Evolutionary conservation across 2,113 vertebrate genomes (phyloP), one percentile per base, ranked within the genome.

Genomic region (Galeopterus variegatus): DNA sequence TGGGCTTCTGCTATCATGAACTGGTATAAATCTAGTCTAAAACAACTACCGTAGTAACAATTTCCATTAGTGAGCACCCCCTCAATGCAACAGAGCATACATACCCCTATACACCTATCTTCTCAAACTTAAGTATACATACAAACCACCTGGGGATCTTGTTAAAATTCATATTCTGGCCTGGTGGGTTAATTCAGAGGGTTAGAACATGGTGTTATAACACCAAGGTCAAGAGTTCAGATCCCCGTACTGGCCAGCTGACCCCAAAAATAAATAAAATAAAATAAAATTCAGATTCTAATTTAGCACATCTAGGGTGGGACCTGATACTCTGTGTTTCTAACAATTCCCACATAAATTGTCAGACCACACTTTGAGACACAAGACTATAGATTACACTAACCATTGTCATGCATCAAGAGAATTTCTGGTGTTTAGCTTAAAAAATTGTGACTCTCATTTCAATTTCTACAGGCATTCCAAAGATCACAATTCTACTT

Each of bases 401-500:
- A 70, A 80, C 15, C 45, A 86, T 1, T 87, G 75, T 36, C 54
- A 36, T 1, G 9, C 19, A 87, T 18, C 0, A 9, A 93, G 17
- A 97, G n/a, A 50, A 86, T 65, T 72, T 88, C 86, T 28, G 56
- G 15, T 24, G 72, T 84, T 88, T 62, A 88, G 70, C 45, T 87
- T 80, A 80, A 93, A 50, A 62, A 79, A 85, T 24, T 72, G 50
- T 81, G n/a, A 76, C 60, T 69, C 50, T 79, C 31, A 52, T 31
- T 80, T 81, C 65, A 50, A 86, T 65, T 48, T 97, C 56, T 75
- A 92, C 1, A 56, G 88, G 48, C 14, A 96, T 67, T 97, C 83
- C 73, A 95, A 36, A 91, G 15, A 88, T 84, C 75, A 17, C 73
- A 86, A 64, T 75, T 86, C 52, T 45, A 75, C 8, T 70, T 92